Percentiles rank a stretch among this genome's conserved stretches.
Conservation (phyloP, 2,113 vertebrate species). For the Chloroceryle aenea region DNA sequence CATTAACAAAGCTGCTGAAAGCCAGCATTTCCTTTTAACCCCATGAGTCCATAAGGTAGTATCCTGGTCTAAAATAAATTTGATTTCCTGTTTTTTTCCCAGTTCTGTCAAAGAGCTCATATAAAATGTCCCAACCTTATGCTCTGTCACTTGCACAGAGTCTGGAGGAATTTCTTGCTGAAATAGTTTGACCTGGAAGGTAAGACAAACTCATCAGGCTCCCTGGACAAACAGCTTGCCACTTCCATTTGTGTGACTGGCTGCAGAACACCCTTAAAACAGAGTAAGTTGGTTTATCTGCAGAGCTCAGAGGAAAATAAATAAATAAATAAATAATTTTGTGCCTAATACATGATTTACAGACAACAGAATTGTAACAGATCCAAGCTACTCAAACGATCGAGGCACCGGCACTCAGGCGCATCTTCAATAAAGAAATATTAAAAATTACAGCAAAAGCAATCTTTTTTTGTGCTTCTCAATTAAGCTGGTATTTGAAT, state of each 20-base stretch:
- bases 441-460: slow-evolving; percentile 20
- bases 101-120: neutral
- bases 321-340: neutral
- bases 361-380: neutral
- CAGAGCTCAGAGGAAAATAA: fast-evolving
- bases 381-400: neutral
- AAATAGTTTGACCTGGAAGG: neutral
- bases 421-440: neutral
- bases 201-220: neutral
- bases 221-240: neutral
- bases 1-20: neutral
- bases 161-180: neutral
- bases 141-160: neutral
- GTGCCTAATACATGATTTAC: neutral
- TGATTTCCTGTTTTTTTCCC: neutral
- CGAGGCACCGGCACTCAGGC: neutral
- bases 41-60: neutral
- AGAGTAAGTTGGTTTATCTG: neutral
- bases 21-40: neutral
- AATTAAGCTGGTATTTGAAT: slow-evolving; percentile 58
- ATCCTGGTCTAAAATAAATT: neutral
- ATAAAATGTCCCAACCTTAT: neutral
- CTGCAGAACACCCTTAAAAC: neutral
- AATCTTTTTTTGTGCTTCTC: slow-evolving; percentile 14
- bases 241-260: neutral